A percentile compares a stretch with the other conserved stretches of the same genome.
These are phyloP conservation scores for Parnassius mnemosyne DNA, from an alignment of 2,888 invertebrate genomes.

Conservation along the genomic window DNA sequence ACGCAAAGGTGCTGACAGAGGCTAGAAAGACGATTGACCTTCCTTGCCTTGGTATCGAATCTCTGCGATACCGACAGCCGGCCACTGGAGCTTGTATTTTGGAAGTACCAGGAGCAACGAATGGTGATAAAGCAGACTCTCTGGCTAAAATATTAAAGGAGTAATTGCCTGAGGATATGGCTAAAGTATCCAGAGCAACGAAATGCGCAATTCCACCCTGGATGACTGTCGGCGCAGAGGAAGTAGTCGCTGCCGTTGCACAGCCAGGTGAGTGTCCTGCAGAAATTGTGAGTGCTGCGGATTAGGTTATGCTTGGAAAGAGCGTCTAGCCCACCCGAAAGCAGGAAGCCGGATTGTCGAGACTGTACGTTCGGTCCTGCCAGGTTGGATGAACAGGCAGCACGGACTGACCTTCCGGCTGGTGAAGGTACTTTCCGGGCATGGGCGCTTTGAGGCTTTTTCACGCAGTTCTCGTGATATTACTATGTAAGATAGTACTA, in stretches of 20 bases:
- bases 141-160: constrained; percentile 26
- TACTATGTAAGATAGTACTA: no score
- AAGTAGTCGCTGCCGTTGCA: constrained; percentile 6
- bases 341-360: no score
- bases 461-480: no score
- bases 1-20: constrained; percentile 12
- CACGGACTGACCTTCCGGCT: no score
- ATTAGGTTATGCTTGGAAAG: neutral
- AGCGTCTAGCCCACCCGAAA: neutral
- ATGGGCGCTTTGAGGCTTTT: no score
- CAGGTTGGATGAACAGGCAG: no score
- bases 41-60: no score
- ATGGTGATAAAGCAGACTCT: constrained; percentile 23
- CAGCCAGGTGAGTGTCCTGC: constrained; percentile 12
- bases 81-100: constrained; percentile 26
- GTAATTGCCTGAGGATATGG: neutral
- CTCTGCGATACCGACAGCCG: constrained; percentile 1
- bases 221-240: constrained; percentile 28
- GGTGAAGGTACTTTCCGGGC: no score
- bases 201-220: constrained; percentile 29
- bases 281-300: constrained; percentile 12
- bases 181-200: constrained; percentile 22
- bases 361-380: no score
- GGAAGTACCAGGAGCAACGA: constrained; percentile 23
- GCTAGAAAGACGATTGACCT: constrained; percentile 22